Conservation (phyloP, 2,888 invertebrate genomes). For the Aporophyla nigra region DNA sequence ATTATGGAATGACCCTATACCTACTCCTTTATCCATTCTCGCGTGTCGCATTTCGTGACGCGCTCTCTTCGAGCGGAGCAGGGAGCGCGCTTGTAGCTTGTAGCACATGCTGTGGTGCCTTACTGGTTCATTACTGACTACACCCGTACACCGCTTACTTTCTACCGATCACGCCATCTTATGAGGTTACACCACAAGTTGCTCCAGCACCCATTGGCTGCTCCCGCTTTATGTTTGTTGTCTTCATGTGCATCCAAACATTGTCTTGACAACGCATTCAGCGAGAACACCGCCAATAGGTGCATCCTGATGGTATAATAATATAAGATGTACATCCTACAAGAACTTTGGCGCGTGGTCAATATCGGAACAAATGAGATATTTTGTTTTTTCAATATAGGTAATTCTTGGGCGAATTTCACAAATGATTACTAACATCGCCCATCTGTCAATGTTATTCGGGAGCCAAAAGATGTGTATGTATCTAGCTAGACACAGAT, state of each 20-base stretch:
- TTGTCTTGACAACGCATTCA: neutral
- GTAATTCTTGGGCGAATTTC: neutral
- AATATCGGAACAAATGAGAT: neutral
- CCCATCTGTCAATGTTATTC: neutral
- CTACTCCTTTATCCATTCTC: neutral
- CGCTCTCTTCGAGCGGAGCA: slow-evolving; percentile 4
- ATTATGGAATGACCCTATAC: no score
- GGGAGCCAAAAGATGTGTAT: neutral
- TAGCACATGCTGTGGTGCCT: neutral
- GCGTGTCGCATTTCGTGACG: neutral
- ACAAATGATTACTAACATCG: neutral
- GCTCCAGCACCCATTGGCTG: neutral
- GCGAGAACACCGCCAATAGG: neutral
- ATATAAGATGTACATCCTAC: neutral
- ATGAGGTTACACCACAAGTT: neutral
- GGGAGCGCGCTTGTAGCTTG: neutral
- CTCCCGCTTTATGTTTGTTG: neutral
- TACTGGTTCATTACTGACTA: neutral
- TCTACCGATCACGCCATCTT: neutral
- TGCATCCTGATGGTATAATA: neutral
- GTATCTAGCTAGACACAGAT: neutral
- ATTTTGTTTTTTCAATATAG: neutral
- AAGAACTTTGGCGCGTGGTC: neutral
- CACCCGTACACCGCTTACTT: neutral
- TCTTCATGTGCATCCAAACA: neutral